Evolutionary conservation across 2,888 invertebrate genomes (phyloP).

Genomic region (Tenodera sinensis): DNA sequence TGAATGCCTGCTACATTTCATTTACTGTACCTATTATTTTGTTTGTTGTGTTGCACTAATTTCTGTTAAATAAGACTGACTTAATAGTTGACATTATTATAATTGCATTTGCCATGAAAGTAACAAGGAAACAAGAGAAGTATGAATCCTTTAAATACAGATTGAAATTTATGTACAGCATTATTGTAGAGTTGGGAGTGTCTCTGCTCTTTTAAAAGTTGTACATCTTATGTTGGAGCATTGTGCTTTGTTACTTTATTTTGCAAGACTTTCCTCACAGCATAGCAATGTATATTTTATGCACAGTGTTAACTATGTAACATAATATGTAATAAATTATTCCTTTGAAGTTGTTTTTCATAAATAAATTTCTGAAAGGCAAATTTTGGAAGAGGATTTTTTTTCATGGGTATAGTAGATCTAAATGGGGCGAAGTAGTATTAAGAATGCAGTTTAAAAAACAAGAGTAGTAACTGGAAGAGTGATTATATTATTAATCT

Average conservation of each 20-base stretch:
- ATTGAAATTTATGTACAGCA: background rate
- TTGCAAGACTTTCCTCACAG: constrained; percentile 20
- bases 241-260: constrained; percentile 17
- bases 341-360: background rate
- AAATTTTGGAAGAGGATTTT: too few relatives aligned
- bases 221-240: background rate
- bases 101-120: background rate
- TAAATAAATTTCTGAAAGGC: too few relatives aligned
- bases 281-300: constrained; percentile 23
- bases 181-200: background rate
- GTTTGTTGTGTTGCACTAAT: background rate
- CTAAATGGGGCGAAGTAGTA: too few relatives aligned
- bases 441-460: too few relatives aligned
- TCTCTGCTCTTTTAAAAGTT: background rate
- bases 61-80: background rate
- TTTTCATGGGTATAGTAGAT: too few relatives aligned
- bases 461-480: too few relatives aligned
- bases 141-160: background rate
- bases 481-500: too few relatives aligned
- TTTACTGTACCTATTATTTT: background rate
- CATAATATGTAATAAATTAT: background rate
- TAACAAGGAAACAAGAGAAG: background rate
- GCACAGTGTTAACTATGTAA: constrained; percentile 21
- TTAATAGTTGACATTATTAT: background rate
- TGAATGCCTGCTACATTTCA: background rate